Base-by-base conservation (phyloP, 2,113 vertebrate species). In the Noturus placidus region DNA sequence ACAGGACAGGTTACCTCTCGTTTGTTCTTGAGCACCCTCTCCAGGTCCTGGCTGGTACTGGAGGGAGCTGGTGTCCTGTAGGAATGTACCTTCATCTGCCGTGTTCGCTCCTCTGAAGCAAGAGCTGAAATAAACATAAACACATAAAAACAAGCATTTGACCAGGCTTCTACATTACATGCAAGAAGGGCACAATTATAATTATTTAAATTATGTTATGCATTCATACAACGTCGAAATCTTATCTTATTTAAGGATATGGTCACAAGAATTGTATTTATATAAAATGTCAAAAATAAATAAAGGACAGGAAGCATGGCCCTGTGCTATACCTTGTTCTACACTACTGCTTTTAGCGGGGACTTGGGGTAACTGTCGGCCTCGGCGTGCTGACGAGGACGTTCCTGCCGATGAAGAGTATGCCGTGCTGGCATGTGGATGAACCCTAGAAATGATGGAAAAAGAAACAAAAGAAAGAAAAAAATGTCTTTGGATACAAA, bases 281-380 rank as follows among this genome's bases (percentile, higher is more conserved):
- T 0, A 63, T 63, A 1, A 52, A 50, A 74, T 27, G 46, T n/a
- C 33, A 46, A 2, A n/a, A 57, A 77, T n/a, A 78, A 38, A 35
- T 25, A 22, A 88, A 59, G n/a, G 7, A 80, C 15, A 57, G 52
- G 56, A 81, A 59, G 33, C 19, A 38, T 59, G 17, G 50, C 5
- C 76, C 0, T 56, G 80, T 52, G n/a, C 65, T 72, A 8, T 96
- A 97, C 97, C 98, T 99, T 99, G 97, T 94, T 99, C 98, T 95
- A 96, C 94, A 93, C 96, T 97, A 95, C 95, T 95, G 92, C 97
- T 98, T 93, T 97, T 96, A 88, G 97, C 94, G 27, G 98, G 98
- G 93, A 99, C 97, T 92, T 99, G 98, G 4, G 98, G 98, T 86
- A 99, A 97, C 89, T 99, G 98, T 88, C 98, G 95, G 90, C 95